Conservation (phyloP, 2,797 vertebrate genomes). For the Cephalopachus bancanus region DNA sequence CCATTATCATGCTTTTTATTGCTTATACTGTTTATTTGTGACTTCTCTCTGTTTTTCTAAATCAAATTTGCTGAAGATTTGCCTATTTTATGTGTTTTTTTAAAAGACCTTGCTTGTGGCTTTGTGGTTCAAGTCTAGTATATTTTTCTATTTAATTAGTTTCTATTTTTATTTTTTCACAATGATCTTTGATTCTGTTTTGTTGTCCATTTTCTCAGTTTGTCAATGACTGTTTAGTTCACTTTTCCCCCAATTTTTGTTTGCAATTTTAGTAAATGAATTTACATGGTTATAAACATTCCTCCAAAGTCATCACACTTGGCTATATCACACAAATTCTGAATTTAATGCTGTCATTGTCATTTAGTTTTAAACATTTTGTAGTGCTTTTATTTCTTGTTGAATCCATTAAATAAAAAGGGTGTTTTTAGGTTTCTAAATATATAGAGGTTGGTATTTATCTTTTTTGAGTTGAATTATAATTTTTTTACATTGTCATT, state of each 20-base stretch:
- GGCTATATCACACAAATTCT: neutral
- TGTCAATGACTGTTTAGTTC: neutral
- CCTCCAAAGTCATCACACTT: neutral
- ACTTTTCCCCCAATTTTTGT: neutral
- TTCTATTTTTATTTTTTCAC: neutral
- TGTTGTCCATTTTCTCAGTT: neutral
- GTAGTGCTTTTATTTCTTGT: neutral
- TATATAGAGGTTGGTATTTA: neutral
- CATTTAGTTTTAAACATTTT: constrained; percentile 7
- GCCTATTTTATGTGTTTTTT: neutral
- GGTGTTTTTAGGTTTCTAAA: neutral
- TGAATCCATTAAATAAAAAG: neutral
- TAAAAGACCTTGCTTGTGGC: neutral
- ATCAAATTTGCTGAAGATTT: neutral
- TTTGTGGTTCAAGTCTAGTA: neutral
- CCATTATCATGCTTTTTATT: neutral
- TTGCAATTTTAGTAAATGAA: neutral
- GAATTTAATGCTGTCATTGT: neutral
- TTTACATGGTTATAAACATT: neutral
- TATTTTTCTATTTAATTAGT: neutral
- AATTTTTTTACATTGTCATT: neutral
- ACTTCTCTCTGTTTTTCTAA: neutral
- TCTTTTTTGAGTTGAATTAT: neutral
- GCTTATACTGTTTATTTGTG: neutral
- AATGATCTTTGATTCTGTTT: neutral